A percentile compares a stretch with the other conserved stretches of the same genome.
Evolutionary conservation across 1,140 invertebrate genomes (phyloP).

Genomic region (Drosophila leontia): DNA sequence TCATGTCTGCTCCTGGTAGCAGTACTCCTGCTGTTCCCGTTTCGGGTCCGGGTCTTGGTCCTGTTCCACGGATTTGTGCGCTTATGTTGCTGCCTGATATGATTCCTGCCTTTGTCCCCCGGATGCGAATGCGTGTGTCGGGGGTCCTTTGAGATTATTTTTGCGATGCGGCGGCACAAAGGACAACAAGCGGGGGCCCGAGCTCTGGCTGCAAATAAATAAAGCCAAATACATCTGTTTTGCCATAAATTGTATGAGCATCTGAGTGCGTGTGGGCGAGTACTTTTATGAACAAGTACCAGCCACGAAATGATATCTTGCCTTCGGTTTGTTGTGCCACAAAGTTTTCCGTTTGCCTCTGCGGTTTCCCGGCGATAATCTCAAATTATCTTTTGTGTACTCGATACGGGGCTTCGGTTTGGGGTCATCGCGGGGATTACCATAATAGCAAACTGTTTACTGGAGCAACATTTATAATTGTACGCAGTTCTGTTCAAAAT

Average conservation of each 20-base stretch:
- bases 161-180: conserved; percentile 57
- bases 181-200: conserved; percentile 28
- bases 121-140: conserved; percentile 9
- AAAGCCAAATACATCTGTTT: conserved; percentile 80
- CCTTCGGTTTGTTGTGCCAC: conserved; percentile 34
- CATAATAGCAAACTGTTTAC: conserved; percentile 36
- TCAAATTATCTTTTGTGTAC: conserved; percentile 42
- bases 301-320: conserved; percentile 46
- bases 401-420: conserved; percentile 3
- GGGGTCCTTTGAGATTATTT: conserved; percentile 72
- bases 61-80: conserved; percentile 59
- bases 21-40: conserved; percentile 30
- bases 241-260: conserved; percentile 73
- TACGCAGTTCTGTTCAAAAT: not conserved
- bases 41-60: conserved; percentile 2
- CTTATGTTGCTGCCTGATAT: conserved; percentile 77
- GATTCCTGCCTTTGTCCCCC: conserved; percentile 75
- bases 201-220: conserved; percentile 60
- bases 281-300: conserved; percentile 54
- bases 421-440: conserved; percentile 17
- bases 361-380: conserved; percentile 48
- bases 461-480: conserved; percentile 31
- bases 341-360: conserved; percentile 45
- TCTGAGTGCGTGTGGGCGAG: conserved; percentile 27
- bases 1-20: conserved; percentile 63